phyloP scores from a whole-genome alignment of 2,113 vertebrate species.

The Phylloscopus whistleri region DNA sequence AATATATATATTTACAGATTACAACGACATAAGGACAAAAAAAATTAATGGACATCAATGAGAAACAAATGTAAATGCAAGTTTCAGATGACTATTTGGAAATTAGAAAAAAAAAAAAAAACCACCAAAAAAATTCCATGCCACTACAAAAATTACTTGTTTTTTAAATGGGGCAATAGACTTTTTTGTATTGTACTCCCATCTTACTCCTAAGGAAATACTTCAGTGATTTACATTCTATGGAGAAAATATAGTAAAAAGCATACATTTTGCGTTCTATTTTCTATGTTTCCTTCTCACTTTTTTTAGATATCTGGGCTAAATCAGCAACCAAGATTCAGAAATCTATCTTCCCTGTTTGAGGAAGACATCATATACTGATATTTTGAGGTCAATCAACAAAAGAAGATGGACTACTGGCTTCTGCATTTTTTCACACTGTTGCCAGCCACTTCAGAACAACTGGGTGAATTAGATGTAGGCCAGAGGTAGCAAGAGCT shows the following conservation, averaged over 20 bases:
- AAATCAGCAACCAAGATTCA: not conserved
- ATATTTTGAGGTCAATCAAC: not conserved
- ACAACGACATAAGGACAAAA: not conserved
- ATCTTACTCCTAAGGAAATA: not conserved
- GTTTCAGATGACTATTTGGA: conserved; percentile 8
- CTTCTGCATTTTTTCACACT: not conserved
- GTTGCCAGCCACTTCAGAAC: not conserved
- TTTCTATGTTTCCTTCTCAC: not conserved
- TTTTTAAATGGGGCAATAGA: not conserved
- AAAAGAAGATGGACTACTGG: not conserved
- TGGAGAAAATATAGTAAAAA: not conserved
- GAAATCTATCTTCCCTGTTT: not conserved
- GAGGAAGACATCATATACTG: not conserved
- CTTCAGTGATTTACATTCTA: not conserved
- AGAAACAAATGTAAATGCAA: conserved; percentile 34
- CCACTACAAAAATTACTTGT: not conserved
- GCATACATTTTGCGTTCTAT: not conserved
- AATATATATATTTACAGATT: conserved; percentile 57
- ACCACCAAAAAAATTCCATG: not conserved
- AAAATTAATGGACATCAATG: conserved; percentile 33
- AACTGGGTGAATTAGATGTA: not conserved
- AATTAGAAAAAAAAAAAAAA: not conserved
- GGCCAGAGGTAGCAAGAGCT: not conserved
- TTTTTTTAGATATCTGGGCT: not conserved
- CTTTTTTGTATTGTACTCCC: not conserved